Percentiles rank a stretch among this genome's conserved stretches.
These are phyloP conservation scores for Halesus radiatus DNA, from an alignment of 1,140 invertebrate genomes.

Conservation along the genomic window DNA sequence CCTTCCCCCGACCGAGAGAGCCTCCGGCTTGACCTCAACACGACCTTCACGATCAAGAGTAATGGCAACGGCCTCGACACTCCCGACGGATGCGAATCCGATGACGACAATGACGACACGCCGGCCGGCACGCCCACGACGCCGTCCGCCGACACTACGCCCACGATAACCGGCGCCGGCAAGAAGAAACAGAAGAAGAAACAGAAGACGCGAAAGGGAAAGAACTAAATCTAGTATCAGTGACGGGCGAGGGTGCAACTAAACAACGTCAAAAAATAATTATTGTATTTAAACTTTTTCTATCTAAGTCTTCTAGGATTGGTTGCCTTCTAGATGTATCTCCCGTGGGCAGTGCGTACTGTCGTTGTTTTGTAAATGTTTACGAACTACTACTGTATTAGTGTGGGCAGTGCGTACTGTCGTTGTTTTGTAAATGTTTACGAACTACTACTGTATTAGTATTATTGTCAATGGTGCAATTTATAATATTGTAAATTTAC, in stretches of 20 bases:
- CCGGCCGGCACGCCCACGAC: slow-evolving; percentile 57
- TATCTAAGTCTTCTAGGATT: slow-evolving; percentile 18
- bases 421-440: slow-evolving; percentile 2
- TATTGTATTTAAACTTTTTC: neutral
- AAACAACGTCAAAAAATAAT: neutral
- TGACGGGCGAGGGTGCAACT: slow-evolving; percentile 17
- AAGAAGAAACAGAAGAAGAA: slow-evolving; percentile 62
- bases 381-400: too few species aligned
- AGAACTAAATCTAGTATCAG: slow-evolving; percentile 18
- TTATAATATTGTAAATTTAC: slow-evolving; percentile 18
- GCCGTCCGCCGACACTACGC: slow-evolving; percentile 30
- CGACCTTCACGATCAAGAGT: slow-evolving; percentile 40
- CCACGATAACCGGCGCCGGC: slow-evolving; percentile 48
- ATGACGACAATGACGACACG: slow-evolving; percentile 58
- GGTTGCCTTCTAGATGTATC: slow-evolving; percentile 18
- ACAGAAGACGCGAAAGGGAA: slow-evolving; percentile 62
- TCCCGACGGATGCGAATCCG: slow-evolving; percentile 30
- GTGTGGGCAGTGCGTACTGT: neutral
- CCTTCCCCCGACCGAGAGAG: slow-evolving; percentile 24
- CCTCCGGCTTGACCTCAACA: slow-evolving; percentile 45
- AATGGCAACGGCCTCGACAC: slow-evolving; percentile 39
- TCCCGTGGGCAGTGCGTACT: neutral
- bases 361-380: neutral
- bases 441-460: neutral
- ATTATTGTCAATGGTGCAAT: slow-evolving; percentile 6